Evolutionary conservation across 2,113 vertebrate genomes (phyloP).

Genomic region (Opisthocomus hoazin): DNA sequence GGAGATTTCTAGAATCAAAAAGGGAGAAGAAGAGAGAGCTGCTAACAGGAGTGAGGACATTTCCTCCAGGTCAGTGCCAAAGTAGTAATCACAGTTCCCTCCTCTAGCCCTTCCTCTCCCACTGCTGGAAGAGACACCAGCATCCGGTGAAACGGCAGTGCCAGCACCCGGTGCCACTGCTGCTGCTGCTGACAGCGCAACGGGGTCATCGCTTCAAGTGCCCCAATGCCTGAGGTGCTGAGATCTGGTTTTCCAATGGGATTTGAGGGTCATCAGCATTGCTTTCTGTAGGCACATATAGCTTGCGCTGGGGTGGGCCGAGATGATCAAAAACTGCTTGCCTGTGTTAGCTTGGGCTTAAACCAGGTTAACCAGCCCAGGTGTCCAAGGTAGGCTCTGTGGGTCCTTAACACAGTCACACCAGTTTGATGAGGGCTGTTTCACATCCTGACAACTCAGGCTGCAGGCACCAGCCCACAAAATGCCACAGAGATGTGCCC

Average conservation of each 20-base stretch:
- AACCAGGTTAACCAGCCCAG: not conserved
- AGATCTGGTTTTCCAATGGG: not conserved
- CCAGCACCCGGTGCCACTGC: not conserved
- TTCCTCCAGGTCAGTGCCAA: not conserved
- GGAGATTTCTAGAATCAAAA: not conserved
- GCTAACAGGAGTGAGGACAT: not conserved
- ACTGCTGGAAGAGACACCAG: not conserved
- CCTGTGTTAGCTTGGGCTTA: not conserved
- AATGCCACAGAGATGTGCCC: not conserved
- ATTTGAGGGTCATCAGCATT: not conserved
- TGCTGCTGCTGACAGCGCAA: not conserved
- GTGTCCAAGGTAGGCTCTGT: not conserved
- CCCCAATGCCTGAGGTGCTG: not conserved
- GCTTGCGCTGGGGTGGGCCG: not conserved
- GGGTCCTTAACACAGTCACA: not conserved
- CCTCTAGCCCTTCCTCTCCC: not conserved
- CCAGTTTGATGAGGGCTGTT: not conserved
- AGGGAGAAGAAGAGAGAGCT: not conserved
- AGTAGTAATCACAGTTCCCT: not conserved
- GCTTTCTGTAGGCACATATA: not conserved
- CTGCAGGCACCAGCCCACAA: rapidly evolving
- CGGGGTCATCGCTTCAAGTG: not conserved
- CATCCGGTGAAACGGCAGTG: not conserved
- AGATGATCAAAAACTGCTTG: not conserved
- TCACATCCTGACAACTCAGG: not conserved